phyloP scores from a whole-genome alignment of 2,888 invertebrate genomes.

The Nephrotoma guestfalica region DNA sequence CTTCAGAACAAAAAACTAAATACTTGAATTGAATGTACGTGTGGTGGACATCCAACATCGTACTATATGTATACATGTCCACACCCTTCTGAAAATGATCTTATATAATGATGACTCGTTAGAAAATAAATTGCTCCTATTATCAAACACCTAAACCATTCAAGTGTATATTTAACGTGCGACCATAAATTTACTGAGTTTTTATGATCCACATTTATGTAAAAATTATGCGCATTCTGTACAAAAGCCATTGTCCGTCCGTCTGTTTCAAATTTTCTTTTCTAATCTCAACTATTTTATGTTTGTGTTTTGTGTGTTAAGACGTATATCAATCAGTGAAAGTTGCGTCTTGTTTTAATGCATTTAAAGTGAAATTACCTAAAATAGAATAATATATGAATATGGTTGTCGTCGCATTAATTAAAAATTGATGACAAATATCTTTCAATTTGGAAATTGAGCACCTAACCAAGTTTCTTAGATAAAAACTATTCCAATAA shows the following conservation, averaged over 20 bases:
- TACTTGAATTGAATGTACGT: too few relatives aligned
- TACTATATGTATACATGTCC: too few relatives aligned
- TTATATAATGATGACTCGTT: too few relatives aligned
- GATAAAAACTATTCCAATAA: too few relatives aligned
- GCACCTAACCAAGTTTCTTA: too few relatives aligned
- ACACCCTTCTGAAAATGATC: too few relatives aligned
- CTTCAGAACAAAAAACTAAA: neutral
- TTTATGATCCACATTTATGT: neutral
- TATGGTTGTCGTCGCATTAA: neutral
- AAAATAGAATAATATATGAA: neutral
- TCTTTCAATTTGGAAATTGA: too few relatives aligned
- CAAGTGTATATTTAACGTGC: neutral
- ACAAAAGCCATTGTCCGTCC: neutral
- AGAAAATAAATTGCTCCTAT: neutral
- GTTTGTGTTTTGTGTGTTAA: neutral
- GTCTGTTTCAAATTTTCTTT: neutral
- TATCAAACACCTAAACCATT: neutral
- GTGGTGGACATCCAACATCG: too few relatives aligned
- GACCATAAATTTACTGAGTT: neutral
- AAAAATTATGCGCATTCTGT: neutral
- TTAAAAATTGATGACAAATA: neutral
- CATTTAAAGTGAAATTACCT: neutral
- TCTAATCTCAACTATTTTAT: neutral
- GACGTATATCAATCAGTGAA: neutral
- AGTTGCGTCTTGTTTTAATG: neutral